phyloP scores from a whole-genome alignment of 2,113 vertebrate genomes.

The Peromyscus maniculatus region DNA sequence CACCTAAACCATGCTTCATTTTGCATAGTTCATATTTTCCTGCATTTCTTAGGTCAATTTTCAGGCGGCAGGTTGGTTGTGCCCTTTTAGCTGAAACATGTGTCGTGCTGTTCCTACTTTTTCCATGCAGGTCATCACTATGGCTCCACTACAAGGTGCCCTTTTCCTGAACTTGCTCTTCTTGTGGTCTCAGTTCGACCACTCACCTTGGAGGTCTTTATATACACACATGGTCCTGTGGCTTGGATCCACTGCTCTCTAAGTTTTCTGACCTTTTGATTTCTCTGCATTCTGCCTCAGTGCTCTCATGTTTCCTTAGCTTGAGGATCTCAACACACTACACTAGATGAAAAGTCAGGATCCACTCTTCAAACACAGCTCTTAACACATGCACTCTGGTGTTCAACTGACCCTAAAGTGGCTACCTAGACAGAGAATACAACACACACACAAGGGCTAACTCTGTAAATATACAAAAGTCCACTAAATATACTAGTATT shows the following conservation, averaged over 20 bases:
- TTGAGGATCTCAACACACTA: background rate
- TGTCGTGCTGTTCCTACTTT: background rate
- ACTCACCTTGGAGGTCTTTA: background rate
- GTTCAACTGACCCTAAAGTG: background rate
- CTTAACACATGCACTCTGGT: background rate
- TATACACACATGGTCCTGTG: accelerated
- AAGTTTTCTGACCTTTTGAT: background rate
- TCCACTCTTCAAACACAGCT: background rate
- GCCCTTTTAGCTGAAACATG: background rate
- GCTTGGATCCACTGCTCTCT: too few relatives aligned
- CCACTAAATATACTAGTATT: background rate
- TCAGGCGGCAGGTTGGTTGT: background rate
- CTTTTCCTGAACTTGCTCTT: background rate
- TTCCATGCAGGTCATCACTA: background rate
- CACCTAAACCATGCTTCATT: background rate
- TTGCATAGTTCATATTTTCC: background rate
- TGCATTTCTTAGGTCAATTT: background rate
- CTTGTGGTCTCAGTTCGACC: background rate
- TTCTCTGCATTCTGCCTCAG: background rate
- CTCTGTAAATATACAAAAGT: background rate
- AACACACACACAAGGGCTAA: background rate
- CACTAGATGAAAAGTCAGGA: background rate
- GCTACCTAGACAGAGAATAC: background rate
- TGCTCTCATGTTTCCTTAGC: background rate
- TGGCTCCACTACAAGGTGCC: background rate